A percentile compares a stretch with the other conserved stretches of the same genome.
These are phyloP conservation scores for Diorhabda sublineata DNA, from an alignment of 1,140 invertebrate genomes.

Conservation along the genomic window DNA sequence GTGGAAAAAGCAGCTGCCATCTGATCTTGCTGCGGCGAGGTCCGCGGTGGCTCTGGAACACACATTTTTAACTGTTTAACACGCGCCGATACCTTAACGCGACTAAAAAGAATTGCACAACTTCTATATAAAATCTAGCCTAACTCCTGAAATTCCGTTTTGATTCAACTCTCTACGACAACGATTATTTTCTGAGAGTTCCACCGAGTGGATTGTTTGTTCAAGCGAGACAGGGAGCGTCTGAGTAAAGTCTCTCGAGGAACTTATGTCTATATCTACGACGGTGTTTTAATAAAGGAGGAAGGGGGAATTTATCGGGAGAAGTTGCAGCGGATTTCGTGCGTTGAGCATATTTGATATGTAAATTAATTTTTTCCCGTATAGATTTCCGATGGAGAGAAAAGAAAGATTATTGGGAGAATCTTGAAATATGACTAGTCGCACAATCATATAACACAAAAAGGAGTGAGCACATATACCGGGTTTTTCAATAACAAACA, in stretches of 20 bases:
- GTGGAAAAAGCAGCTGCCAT: slow-evolving; percentile 50
- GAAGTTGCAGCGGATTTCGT: no score
- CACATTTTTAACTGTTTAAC: slow-evolving; percentile 14
- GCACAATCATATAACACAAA: no score
- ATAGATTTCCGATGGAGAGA: no score
- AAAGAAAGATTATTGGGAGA: no score
- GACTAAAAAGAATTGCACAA: background rate
- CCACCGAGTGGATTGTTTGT: background rate
- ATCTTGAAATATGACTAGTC: no score
- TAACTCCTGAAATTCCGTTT: background rate
- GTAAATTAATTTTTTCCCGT: no score
- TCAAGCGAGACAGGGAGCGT: background rate
- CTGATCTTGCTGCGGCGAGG: slow-evolving; percentile 65
- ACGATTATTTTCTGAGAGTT: no score
- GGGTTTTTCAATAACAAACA: no score
- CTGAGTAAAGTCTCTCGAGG: background rate
- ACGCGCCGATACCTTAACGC: background rate
- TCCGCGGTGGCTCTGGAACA: slow-evolving; percentile 64
- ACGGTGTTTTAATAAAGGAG: background rate
- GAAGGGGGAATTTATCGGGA: background rate
- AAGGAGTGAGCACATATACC: no score
- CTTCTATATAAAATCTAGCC: background rate
- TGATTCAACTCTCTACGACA: no score
- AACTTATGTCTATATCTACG: background rate
- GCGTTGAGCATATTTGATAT: no score